Base-by-base conservation (phyloP, 2,888 invertebrate genomes). In the Stenodera caucasica region DNA sequence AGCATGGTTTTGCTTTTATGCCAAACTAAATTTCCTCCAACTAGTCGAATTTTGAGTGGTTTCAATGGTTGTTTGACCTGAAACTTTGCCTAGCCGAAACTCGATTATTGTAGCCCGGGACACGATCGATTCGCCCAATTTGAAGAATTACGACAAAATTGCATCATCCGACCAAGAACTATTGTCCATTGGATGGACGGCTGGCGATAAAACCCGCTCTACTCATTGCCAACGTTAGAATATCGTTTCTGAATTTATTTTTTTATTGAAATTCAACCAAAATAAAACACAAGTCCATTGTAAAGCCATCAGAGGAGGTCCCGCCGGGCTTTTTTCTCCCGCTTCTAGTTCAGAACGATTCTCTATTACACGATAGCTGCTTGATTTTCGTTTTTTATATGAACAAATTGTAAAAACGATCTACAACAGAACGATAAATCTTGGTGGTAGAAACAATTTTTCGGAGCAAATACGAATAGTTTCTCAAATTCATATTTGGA, bases 401-500 rank as follows among this genome's bases (percentile, higher is more conserved):
- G 55, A 9, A 21, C 11, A 21, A 55, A 56, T 59, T 60, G 64
- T 64, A 67, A 67, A 67, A 67, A 60, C 57, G 49, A 61, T 64
- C 66, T 65, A 68, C 69, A 71, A 67, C 65, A 67, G 60, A 64
- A 67, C 57, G 64, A 70, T 71, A 71, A 70, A 71, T 71, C 70
- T 68, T 63, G 58, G 55, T 53, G 53, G 55, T 60, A 68, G 66
- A 64, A 68, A 67, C 64, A 64, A 58, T 30, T 45, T 63, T 57
- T 59, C 63, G 57, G 60, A 59, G 61, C 64, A 63, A 65, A 67
- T 64, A 69, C 67, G 67, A 71, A 69, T 72, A 72, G 68, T 69
- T 69, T 71, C 69, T 68, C 53, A 52, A 56, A 67, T n/a, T n/a
- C n/a, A n/a, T n/a, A n/a, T n/a, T n/a, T n/a, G n/a, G n/a, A n/a